Evolutionary conservation across 2,113 vertebrate genomes (phyloP), one percentile per base, ranked within the genome.

Genomic region (Dromas ardeola): DNA sequence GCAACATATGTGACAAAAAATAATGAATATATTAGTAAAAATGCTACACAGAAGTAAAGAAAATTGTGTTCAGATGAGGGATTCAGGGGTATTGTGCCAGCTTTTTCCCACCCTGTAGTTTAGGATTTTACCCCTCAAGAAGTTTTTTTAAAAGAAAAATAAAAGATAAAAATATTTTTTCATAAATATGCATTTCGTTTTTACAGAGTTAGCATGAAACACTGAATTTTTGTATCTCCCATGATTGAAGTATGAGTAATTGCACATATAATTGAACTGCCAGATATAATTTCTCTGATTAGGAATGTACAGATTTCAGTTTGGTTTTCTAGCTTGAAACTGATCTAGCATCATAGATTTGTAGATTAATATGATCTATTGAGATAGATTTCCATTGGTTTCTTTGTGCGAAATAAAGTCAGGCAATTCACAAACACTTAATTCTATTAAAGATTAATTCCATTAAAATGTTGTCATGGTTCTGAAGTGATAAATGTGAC

Each of bases 191-290:
- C 71, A 92, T 86, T 95, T 88, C n/a, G 23, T 81, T 95, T 88
- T 91, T 81, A 84, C 83, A 81, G 63, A 95, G 36, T 84, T 97
- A 95, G 52, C 52, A 82, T 78, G 76, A 96, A 97, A 95, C 69
- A 90, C 72, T 91, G 86, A 92, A 84, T 92, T 94, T 93, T 95
- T 93, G 56, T 93, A 76, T 86, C 94, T 93, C 11, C 27, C 83
- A 74, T 97, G 94, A 96, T 59, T 97, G 95, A 96, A 97, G 83
- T 93, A 95, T 95, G 85, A 88, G 95, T 96, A 96, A 96, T 96
- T 96, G 80, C 83, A 97, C 73, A 89, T 93, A 94, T 96, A 97
- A 97, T 97, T 97, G 96, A 94, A 96, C 86, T 97, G 90, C 83
- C 93, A 97, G 90, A 95, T 96, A 96, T 89, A 92, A 94, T 97